Base-by-base conservation (phyloP, 2,797 vertebrate species). In the Morus bassanus region DNA sequence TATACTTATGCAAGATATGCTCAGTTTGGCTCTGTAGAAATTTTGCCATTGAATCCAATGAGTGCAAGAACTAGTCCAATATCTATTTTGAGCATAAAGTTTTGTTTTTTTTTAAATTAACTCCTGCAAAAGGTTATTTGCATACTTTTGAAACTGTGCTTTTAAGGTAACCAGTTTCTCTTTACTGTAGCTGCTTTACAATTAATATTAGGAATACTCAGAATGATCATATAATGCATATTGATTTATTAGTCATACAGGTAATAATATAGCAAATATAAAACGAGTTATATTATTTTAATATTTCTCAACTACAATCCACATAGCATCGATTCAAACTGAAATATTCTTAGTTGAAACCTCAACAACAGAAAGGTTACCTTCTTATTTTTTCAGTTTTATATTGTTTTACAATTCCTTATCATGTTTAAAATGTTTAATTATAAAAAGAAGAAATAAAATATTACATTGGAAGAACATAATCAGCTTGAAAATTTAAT, bases 401-500 rank as follows among this genome's bases (percentile, higher is more conserved):
- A 78, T 48, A 65, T 84, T 72, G 8, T 27, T 69, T 77, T 85
- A 24, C 13, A 46, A 39, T 78, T 85, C 10, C 79, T 9, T 74
- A 19, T 83, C 13, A 24, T 27, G 11, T 86, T 67, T 76, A 60
- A 85, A 87, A 68, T 65, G 30, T 33, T 85, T 92, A 80, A 91
- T 77, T 91, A 60, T 57, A 76, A 65, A 92, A 95, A 43, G 61
- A 83, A 83, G 30, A 81, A 48, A 59, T 35, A 35, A 91, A 95
- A 33, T 88, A 67, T 59, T 82, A 51, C 39, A 73, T 27, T 84
- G n/a, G 28, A 94, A 68, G 65, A 61, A 59, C 37, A 81, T 76
- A 85, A 95, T 84, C 63, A 78, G 46, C 61, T 90, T 83, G 53
- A 75, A 95, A 76, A 70, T 89, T 25, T 88, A 93, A 85, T 72